Base-by-base conservation (phyloP, 1,140 invertebrate genomes). In the Ooceraea biroi region DNA sequence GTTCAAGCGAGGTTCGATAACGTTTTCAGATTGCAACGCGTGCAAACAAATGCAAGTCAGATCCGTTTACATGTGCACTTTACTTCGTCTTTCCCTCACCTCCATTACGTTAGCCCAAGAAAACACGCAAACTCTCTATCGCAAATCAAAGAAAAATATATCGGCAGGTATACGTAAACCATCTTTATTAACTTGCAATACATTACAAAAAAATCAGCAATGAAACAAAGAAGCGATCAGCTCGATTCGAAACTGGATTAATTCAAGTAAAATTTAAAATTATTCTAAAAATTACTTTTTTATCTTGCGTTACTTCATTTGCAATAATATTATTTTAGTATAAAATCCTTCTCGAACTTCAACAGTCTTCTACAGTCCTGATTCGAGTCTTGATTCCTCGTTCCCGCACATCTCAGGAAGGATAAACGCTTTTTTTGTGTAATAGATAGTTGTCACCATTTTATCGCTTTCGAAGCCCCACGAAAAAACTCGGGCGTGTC, bases 11-110 rank as follows among this genome's bases (percentile, higher is more conserved):
- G 65, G 50, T 80, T 80, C 76, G 76, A 80, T 80, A 80, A 80
- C 76, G 76, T 71, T 69, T 12, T 65, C 52, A 80, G 76, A 80
- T 80, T 80, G 76, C 63, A 46, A 69, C 76, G 76, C 66, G 76
- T 46, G 65, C 50, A 80, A 80, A 80, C 65, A 71, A 71, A 80
- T 71, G 76, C 76, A 80, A 78, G 65, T 80, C 58, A 50, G 65
- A 71, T 71, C 65, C 65, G 65, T 80, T 57, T 69, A 80, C 76
- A 71, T 80, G 36, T 22, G 76, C 36, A 69, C 76, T 78, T 78
- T 44, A 17, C 76, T n/a, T 19, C 41, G 19, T 65, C 73, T 76
- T 44, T 57, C 11, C 52, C 22, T 55, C 25, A 10, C 48, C 27
- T 55, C n/a, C 27, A n/a, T 30, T 52, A 17, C 17, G 12, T 58